Base-by-base conservation (phyloP, 1,140 invertebrate species). In the Centruroides vittatus region DNA sequence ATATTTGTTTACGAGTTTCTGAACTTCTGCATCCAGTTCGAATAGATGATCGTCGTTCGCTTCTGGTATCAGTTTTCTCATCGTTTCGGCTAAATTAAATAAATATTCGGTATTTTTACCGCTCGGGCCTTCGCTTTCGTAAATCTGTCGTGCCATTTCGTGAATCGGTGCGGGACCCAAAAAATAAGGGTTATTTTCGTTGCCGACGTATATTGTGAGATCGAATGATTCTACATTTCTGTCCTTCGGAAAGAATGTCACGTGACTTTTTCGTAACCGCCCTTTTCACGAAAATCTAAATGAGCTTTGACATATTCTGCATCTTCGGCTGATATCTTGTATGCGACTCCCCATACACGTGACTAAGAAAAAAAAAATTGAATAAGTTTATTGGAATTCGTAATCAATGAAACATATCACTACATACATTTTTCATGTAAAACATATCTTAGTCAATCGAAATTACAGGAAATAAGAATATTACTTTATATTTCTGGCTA, bases 81-180 rank as follows among this genome's bases (percentile, higher is more conserved):
- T 87, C 0, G 88, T 80, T 41, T 82, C 75, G 0, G 87, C 88
- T 64, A 96, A 75, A 69, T 89, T 86, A 63, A 88, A 87, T 0
- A 95, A 74, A 79, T 96, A 96, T 65, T 93, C 91, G 49, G 81
- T 82, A 73, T 96, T 95, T 4, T 82, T 72, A 0, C 93, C 93
- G 73, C 89, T 93, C 1, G 86, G 85, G 0, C 92, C 93, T 47
- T 74, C 71, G 13, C 84, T 81, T 47, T 74, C 73, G 13, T 82
- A 76, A 55, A 95, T 86, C 71, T 90, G 88, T 36, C 76, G 73
- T 3, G 91, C 91, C 63, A 94, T 91, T 36, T 79, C 80, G 35
- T 85, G 77, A 54, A 89, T 70, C 60, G 85, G 78, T 64, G 86
- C 84, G 70, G 81, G 77, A 49, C 85, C 86, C 58, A 85, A 35